Evolutionary conservation across 2,797 vertebrate genomes (phyloP), one percentile per base, ranked within the genome.

Genomic region (Pipistrellus nathusii): DNA sequence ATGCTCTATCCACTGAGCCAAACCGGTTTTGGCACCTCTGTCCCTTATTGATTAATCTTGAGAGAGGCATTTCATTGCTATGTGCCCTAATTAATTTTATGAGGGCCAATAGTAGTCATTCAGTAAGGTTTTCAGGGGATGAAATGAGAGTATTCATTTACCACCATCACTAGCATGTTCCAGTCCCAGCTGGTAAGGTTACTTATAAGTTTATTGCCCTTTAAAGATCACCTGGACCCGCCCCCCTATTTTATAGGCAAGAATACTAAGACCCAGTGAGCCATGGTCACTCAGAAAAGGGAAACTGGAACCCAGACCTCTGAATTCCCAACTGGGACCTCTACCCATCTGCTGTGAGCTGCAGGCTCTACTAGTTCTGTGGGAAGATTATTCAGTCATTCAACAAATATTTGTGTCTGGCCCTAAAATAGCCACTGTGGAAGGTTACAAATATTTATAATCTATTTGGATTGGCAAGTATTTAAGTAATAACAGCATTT

Each of bases 341-440:
- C 57, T 71, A 9, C 57, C 71, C 68, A 88, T 32, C 30, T 77
- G 15, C 25, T 20, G 4, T 38, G 11, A 76, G 44, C 46, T 57
- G 7, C 4, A 46, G 51, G 15, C 6, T 53, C 32, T 85, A 0
- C 8, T 30, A 46, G n/a, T 18, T 71, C 15, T 53, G 17, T 55
- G 25, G 85, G 66, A 92, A 57, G 35, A 53, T 71, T 46, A 87
- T 35, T 84, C 30, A 90, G n/a, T 55, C 55, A 51, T 71, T 89
- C 38, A 87, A 44, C 51, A 92, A 57, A 71, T n/a, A 85, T 82
- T 57, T 88, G 12, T 77, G 5, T 5, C 5, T 53, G 30, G 11
- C 6, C 21, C 75, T 72, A 68, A 90, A 90, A 76, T 18, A 53
- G 44, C 35, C 48, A 59, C 21, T 46, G n/a, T 73, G 64, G 38